These are phyloP conservation scores for Limnothrissa miodon DNA, from an alignment of 2,113 vertebrate species.

Conservation along the genomic window DNA sequence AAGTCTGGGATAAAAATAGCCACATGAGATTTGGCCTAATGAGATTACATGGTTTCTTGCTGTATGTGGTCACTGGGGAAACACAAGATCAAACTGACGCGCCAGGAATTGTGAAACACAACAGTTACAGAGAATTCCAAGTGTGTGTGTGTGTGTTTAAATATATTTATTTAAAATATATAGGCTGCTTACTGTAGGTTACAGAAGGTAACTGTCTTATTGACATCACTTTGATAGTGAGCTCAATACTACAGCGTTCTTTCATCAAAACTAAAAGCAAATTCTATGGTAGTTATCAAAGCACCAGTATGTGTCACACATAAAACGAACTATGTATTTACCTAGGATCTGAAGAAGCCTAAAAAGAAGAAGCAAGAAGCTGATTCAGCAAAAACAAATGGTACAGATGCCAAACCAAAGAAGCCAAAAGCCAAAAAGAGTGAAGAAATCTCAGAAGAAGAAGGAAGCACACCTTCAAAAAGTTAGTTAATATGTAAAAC, in stretches of 20 bases:
- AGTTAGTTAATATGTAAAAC: constrained; percentile 39
- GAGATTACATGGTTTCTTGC: constrained; percentile 11
- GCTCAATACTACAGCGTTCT: not conserved
- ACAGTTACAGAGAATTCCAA: not conserved
- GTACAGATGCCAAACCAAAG: constrained; percentile 35
- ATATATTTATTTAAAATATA: too few species aligned
- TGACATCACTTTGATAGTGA: not conserved
- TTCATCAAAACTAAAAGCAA: too few species aligned
- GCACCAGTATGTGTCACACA: too few species aligned
- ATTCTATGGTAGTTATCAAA: too few species aligned
- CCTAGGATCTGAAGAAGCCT: constrained; percentile 33
- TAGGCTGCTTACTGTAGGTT: too few species aligned
- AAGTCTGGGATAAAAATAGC: constrained; percentile 1
- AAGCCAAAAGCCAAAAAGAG: constrained; percentile 42
- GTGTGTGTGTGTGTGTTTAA: too few species aligned
- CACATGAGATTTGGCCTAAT: constrained; percentile 16
- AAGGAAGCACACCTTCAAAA: constrained; percentile 29
- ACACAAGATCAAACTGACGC: not conserved
- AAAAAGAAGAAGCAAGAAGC: constrained; percentile 44
- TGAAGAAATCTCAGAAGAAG: constrained; percentile 28
- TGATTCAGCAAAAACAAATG: constrained; percentile 27
- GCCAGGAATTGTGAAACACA: not conserved
- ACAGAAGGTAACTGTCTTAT: too few species aligned
- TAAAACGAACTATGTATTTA: too few species aligned
- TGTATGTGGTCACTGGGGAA: not conserved